Base-by-base conservation (phyloP, 64 coral and sea anemone genomes). In the Montipora sp. region DNA sequence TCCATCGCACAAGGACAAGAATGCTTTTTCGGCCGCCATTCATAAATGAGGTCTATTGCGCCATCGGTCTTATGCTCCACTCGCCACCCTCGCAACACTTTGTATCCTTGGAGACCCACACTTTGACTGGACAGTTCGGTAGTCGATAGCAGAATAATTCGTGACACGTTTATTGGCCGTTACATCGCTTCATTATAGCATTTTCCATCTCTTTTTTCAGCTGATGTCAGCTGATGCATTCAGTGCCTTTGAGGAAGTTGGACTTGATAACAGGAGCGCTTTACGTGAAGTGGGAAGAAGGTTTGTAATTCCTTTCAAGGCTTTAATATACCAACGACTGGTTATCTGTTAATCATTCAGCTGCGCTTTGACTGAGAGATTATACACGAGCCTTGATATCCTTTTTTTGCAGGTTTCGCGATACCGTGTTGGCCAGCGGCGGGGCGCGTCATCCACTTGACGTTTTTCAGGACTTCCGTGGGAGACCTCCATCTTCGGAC, bases 151-250 rank as follows among this genome's bases (percentile, higher is more conserved):
- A 36, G 36, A 36, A 36, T 2, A 36, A 36, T 36, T 36, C 36
- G 36, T 36, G 36, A 36, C 36, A 36, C 36, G 36, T 36, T 36
- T 36, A 36, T 36, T 36, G 36, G 36, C 36, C 36, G 36, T 36
- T 36, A 36, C 36, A 36, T 36, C 36, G 36, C 36, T 36, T 36
- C 36, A 36, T 36, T 12, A 63, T 16, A 63, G 60, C 3, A 12
- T 63, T 12, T 63, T 12, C 14, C 60, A 4, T 3, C 14, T 63
- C 14, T 63, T 63, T 63, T 78, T 79, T 10, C 36, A 96, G 95
- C 76, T 96, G 23, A 96, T 96, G 95, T 96, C 95, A 13, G 92
- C 92, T 57, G 95, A 96, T 51, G 95, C 95, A 13, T 96, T 96
- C 60, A 74, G 83, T 89, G 95, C 95, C 2, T 96, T 96, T 63